phyloP scores from a whole-genome alignment of 2,113 vertebrate species.

The Toxotes jaculatrix region DNA sequence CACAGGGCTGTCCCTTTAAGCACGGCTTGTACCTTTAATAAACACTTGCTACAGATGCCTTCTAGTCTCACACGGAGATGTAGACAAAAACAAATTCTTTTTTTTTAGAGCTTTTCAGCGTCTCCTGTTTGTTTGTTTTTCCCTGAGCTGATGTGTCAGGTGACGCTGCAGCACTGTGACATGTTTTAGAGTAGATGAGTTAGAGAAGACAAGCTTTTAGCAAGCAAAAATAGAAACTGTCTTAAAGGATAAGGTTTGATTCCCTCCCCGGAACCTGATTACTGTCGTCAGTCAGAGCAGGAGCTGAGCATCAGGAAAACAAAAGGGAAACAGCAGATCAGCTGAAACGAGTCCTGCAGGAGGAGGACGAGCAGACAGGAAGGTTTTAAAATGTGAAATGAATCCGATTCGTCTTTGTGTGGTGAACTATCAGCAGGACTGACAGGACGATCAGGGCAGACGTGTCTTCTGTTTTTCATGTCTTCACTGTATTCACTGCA shows the following conservation, averaged over 20 bases:
- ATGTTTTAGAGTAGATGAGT: conserved; percentile 46
- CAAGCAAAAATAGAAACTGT: conserved; percentile 61
- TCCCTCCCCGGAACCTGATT: conserved; percentile 27
- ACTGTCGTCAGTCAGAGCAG: conserved; percentile 44
- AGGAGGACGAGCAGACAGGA: not conserved
- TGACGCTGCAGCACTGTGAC: conserved; percentile 45
- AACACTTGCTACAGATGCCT: conserved; percentile 76
- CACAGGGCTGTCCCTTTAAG: conserved; percentile 73
- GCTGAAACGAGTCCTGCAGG: conserved; percentile 16
- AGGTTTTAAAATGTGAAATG: conserved; percentile 8
- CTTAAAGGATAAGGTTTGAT: conserved; percentile 31
- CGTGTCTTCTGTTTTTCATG: conserved; percentile 33
- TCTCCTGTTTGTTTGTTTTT: conserved; percentile 4
- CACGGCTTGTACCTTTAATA: conserved; percentile 80
- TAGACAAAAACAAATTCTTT: conserved; percentile 8
- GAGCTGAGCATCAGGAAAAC: conserved; percentile 11
- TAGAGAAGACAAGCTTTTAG: conserved; percentile 50
- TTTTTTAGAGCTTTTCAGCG: conserved; percentile 48
- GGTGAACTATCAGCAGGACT: conserved; percentile 2
- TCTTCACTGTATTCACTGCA: conserved; percentile 59
- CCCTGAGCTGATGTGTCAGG: conserved; percentile 12
- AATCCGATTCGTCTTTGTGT: not conserved
- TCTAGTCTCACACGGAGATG: conserved; percentile 50
- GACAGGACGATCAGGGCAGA: conserved; percentile 35
- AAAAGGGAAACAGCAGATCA: conserved; percentile 11